phyloP scores from a whole-genome alignment of 2,888 invertebrate genomes.

The Oxytorus armatus region DNA sequence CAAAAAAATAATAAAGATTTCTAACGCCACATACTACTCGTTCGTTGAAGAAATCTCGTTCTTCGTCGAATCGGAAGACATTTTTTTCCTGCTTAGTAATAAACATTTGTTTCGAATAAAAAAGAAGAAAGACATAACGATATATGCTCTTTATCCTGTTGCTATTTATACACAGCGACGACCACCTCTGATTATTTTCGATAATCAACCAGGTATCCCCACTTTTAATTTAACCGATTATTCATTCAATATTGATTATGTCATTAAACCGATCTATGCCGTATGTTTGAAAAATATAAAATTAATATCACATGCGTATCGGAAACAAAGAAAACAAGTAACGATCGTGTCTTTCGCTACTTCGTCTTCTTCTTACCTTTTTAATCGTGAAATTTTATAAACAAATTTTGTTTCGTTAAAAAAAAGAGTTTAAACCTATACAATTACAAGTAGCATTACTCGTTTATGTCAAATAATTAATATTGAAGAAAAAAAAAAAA shows the following conservation, averaged over 20 bases:
- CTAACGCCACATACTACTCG: constrained; percentile 38
- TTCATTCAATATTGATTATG: constrained; percentile 4
- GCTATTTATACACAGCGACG: neutral
- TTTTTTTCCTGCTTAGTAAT: neutral
- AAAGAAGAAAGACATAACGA: neutral
- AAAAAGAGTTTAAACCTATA: too few species aligned
- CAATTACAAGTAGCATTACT: too few species aligned
- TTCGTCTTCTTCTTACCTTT: too few species aligned
- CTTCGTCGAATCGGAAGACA: constrained; percentile 7
- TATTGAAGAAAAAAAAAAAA: too few species aligned
- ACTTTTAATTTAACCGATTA: constrained; percentile 22
- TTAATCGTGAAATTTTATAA: too few species aligned
- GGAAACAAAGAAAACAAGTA: too few species aligned
- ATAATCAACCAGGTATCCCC: neutral
- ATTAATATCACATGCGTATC: too few species aligned
- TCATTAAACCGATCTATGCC: neutral
- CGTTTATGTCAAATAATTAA: too few species aligned
- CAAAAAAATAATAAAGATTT: constrained; percentile 55
- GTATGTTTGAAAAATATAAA: too few species aligned
- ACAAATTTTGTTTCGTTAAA: too few species aligned
- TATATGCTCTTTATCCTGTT: neutral
- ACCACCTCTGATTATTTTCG: neutral
- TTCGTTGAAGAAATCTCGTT: constrained; percentile 8
- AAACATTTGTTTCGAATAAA: neutral
- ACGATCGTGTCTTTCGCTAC: too few species aligned